Evolutionary conservation across 2,888 invertebrate species (phyloP), one percentile per base, ranked within the genome.

Genomic region (Diaperis boleti): DNA sequence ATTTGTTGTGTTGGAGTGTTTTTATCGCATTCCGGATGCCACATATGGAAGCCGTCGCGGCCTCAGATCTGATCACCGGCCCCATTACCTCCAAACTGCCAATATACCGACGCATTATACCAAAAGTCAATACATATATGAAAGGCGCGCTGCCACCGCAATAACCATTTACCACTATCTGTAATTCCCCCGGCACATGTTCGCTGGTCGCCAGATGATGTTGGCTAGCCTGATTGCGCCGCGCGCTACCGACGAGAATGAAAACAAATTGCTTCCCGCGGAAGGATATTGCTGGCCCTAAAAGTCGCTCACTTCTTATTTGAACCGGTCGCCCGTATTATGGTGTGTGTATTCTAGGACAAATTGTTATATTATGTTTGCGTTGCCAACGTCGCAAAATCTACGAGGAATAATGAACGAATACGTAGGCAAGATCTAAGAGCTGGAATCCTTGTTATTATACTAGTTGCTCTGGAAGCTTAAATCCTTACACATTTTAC

Each of bases 91-190:
- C 74, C 74, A 74, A 78, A 79, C 75, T 78, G 78, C 78, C 79
- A 76, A 79, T 79, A 79, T 78, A 77, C 41, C 72, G 70, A 72
- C 71, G 74, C 78, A 80, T 80, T 79, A 79, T 77, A 74, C 78
- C 79, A 77, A 79, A 79, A 79, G 78, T 78, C 79, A 78, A 80
- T 80, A 79, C 78, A 74, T 71, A 70, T 74, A 72, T 69, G 70
- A 72, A 72, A 71, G 74, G 71, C 72, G 72, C 71, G 68, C 69
- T 72, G 71, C 59, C 59, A 69, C 69, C 67, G 78, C 78, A 78
- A 80, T 80, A 79, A 78, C 78, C 78, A 77, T 79, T 80, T 79
- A 78, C 78, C 76, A 77, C 77, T 78, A 79, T 78, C 78, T 77
- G 76, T 71, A 75, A 79, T 80, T 80, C 80, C 78, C 79, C 76